These are phyloP conservation scores for Nasonia vitripennis DNA, from an alignment of 1,140 invertebrate species.

Conservation along the genomic window DNA sequence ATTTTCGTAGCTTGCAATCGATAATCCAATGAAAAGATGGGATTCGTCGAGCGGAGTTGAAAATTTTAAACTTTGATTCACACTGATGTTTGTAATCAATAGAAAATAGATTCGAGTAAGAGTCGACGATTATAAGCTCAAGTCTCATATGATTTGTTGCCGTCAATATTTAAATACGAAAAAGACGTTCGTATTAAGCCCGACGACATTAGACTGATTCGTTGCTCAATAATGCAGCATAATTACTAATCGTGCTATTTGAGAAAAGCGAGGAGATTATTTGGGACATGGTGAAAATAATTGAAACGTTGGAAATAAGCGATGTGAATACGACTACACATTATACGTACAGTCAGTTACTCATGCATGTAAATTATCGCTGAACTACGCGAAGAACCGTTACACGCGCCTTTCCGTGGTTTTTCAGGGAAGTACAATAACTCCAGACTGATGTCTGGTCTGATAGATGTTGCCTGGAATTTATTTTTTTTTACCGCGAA, in stretches of 20 bases:
- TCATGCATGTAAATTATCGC: background rate
- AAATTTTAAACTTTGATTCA: conserved; percentile 34
- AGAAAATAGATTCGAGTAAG: conserved; percentile 23
- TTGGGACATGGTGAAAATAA: conserved; percentile 6
- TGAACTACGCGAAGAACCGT: too few relatives aligned
- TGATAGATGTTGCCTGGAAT: too few relatives aligned
- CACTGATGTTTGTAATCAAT: conserved; percentile 21
- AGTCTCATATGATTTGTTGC: background rate
- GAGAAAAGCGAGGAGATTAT: conserved; percentile 13
- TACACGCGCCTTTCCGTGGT: too few relatives aligned
- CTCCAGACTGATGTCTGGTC: too few relatives aligned
- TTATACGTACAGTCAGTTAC: background rate
- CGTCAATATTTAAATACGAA: conserved; percentile 18
- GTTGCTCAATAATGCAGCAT: background rate
- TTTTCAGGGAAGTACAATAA: too few relatives aligned
- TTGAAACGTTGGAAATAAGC: background rate
- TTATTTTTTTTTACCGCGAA: too few relatives aligned
- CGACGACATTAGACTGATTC: background rate
- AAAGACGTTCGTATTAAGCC: background rate
- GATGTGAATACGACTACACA: background rate
- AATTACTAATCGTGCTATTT: conserved; percentile 19
- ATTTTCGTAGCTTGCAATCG: conserved; percentile 18
- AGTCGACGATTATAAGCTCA: background rate
- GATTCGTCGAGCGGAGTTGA: background rate
- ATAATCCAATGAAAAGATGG: conserved; percentile 3